A percentile compares a stretch with the other conserved stretches of the same genome.
These are phyloP conservation scores for Psylliodes chrysocephalus DNA, from an alignment of 2,888 invertebrate species.

Conservation along the genomic window DNA sequence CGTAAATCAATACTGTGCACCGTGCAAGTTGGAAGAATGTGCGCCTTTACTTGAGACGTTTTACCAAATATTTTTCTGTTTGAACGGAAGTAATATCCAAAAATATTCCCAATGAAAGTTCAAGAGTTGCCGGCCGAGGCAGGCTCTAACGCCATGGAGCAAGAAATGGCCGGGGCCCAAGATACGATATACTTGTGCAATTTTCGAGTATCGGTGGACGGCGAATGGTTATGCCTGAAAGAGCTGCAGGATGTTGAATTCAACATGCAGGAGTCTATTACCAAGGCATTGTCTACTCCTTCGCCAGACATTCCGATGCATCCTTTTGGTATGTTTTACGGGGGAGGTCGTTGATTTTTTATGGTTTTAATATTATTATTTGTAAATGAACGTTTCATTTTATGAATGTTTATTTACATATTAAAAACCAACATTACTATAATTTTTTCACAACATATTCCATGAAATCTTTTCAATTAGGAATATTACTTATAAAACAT, in stretches of 20 bases:
- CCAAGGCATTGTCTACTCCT: slow-evolving; percentile 72
- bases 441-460: too few species aligned
- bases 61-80: slow-evolving; percentile 29
- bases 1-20: slow-evolving; percentile 21
- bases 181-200: slow-evolving; percentile 97
- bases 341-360: too few species aligned
- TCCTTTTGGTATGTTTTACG: slow-evolving; percentile 61
- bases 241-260: slow-evolving; percentile 92
- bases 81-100: slow-evolving; percentile 2
- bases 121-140: slow-evolving; percentile 60
- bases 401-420: too few species aligned
- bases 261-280: slow-evolving; percentile 77
- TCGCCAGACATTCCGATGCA: slow-evolving; percentile 72
- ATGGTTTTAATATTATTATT: too few species aligned
- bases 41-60: slow-evolving; percentile 35
- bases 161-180: slow-evolving; percentile 87
- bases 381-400: too few species aligned
- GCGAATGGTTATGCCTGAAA: slow-evolving; percentile 95
- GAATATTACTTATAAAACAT: too few species aligned
- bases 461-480: too few species aligned
- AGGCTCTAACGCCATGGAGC: slow-evolving; percentile 63
- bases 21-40: slow-evolving; percentile 6
- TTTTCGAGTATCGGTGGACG: slow-evolving; percentile 96
- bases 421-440: too few species aligned
- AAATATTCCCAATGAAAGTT: slow-evolving; percentile 60